Conservation (phyloP, 2,113 vertebrate species). For the Cebus imitator region DNA sequence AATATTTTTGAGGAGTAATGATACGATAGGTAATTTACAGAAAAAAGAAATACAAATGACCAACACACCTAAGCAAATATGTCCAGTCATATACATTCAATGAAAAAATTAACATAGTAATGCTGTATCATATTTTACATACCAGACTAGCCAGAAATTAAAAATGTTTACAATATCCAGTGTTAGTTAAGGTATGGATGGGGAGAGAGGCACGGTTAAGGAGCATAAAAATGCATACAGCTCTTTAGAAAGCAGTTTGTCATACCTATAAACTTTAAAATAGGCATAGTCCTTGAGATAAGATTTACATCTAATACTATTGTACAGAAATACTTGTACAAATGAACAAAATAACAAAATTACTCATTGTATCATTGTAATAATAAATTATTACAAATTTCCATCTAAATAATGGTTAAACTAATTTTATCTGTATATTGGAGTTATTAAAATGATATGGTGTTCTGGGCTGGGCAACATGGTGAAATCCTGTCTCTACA, state of each 20-base stretch:
- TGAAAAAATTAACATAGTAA: not conserved
- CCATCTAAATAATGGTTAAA: not conserved
- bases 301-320: not conserved
- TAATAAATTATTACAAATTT: constrained; percentile 13
- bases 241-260: constrained; percentile 18
- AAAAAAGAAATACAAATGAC: not conserved
- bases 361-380: not conserved
- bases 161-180: not conserved
- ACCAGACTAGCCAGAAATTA: not conserved
- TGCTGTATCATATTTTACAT: not conserved
- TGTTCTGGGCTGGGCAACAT: too few relatives aligned
- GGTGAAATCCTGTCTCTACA: too few relatives aligned
- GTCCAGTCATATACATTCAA: not conserved
- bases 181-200: not conserved
- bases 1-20: not conserved
- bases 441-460: not conserved
- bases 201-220: not conserved
- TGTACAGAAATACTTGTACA: not conserved
- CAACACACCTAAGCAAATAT: not conserved
- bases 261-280: constrained; percentile 11
- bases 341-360: not conserved
- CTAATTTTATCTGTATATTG: not conserved
- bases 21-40: not conserved
- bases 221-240: not conserved
- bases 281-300: not conserved